These are phyloP conservation scores for Ferrisia virgata DNA, from an alignment of 2,888 invertebrate species.

Conservation along the genomic window DNA sequence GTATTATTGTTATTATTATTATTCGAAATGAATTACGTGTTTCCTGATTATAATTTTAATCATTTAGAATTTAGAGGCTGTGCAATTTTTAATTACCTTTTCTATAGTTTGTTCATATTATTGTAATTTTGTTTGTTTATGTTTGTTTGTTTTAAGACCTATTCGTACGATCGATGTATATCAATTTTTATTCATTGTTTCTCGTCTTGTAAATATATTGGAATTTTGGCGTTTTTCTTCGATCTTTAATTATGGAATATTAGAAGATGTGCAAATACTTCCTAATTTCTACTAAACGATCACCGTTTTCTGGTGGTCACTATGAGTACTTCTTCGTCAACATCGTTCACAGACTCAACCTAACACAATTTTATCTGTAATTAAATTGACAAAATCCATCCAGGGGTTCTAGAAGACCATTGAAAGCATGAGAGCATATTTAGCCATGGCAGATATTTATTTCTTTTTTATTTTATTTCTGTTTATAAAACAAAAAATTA, in stretches of 20 bases:
- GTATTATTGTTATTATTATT: neutral
- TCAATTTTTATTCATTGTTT: neutral
- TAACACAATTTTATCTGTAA: too few relatives aligned
- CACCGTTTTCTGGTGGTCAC: too few relatives aligned
- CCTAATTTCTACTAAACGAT: too few relatives aligned
- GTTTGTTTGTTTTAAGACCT: constrained; percentile 21
- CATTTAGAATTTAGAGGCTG: constrained; percentile 43
- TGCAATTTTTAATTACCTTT: constrained; percentile 44
- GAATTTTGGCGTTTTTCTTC: neutral
- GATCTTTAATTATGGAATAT: neutral
- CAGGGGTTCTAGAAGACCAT: too few relatives aligned
- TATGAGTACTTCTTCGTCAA: too few relatives aligned
- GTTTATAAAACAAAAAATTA: too few relatives aligned
- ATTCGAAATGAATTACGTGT: constrained; percentile 6
- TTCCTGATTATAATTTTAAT: constrained; percentile 42
- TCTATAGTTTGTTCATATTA: constrained; percentile 34
- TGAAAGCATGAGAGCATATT: too few relatives aligned
- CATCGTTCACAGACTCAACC: too few relatives aligned
- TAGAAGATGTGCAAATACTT: too few relatives aligned
- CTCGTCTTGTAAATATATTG: neutral
- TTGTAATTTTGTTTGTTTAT: constrained; percentile 26
- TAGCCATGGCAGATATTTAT: too few relatives aligned
- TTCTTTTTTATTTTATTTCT: too few relatives aligned
- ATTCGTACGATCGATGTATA: neutral
- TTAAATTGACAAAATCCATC: too few relatives aligned